Evolutionary conservation across 37 sponge, comb jelly and placozoan species (phyloP), one percentile per base, ranked within the genome.

Genomic region (Spongilla lacustris): DNA sequence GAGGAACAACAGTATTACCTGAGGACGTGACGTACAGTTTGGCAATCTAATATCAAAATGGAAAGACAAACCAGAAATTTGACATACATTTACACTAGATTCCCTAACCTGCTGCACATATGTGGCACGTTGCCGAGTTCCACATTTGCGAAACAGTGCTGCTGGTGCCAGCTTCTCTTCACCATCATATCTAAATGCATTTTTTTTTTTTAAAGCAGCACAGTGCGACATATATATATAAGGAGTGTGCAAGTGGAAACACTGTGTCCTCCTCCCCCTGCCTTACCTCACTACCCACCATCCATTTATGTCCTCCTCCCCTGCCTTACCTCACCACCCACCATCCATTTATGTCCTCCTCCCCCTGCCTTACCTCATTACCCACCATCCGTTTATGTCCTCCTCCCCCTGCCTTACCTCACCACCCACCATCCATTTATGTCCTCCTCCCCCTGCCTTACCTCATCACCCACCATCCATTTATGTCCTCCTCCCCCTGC

Each of bases 381-480:
- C 41, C 41, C 41, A 41, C 41, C 41, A 41, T 41, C 41, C 41
- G 6, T 41, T 6, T 41, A 3, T 41, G 3, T 9, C 41, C 41
- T 41, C 41, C 3, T 6, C 6, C 3, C 41, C 41, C 41, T 41
- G 26, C 17, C 32, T 29, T 32, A 73, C 73, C 27, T 73, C 73
- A 73, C 27, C 28, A 21, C 29, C 73, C 73, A 73, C 27, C 27
- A 29, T 25, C 73, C 73, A 29, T 25, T 25, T 26, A 24, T 25
- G 1, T 19, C 19, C 27, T 73, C 73, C 25, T 27, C 1, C 4
- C 23, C 35, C 50, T 33, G 10, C 6, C 82, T 36, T 68, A 88
- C 88, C 89, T 89, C 30, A 89, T 79, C 0, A 78, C 36, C 89
- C 89, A 89, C 89, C 89, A 89, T 34, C 89, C 89, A 49, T 89